Percentiles rank a stretch among this genome's conserved stretches.
phyloP scores from a whole-genome alignment of 2,113 vertebrate species.

The Larimichthys crocea region DNA sequence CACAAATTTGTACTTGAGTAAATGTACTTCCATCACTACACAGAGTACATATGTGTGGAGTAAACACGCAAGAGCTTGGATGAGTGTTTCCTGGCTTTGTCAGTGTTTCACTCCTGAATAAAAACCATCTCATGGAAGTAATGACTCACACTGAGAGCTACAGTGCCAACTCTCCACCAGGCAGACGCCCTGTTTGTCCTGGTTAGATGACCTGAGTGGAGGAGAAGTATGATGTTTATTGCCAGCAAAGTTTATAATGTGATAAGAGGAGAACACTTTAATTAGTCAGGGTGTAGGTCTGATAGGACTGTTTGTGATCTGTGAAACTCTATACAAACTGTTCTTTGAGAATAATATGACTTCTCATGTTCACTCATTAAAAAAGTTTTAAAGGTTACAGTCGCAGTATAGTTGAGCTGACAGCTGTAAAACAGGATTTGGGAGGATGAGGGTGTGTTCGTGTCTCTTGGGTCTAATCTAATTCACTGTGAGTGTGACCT shows the following conservation, averaged over 20 bases:
- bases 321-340: neutral
- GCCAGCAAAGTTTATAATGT: neutral
- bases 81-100: constrained; percentile 39
- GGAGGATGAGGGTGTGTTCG: constrained; percentile 38
- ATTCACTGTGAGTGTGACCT: constrained; percentile 23
- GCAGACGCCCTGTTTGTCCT: neutral
- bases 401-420: neutral
- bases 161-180: neutral
- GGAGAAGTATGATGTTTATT: neutral
- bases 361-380: no score
- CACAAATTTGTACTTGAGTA: neutral
- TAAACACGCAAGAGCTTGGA: neutral
- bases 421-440: neutral
- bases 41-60: neutral
- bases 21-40: neutral
- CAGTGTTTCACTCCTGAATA: neutral
- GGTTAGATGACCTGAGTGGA: neutral
- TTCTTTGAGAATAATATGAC: neutral
- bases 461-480: constrained; percentile 35
- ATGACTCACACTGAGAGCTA: constrained; percentile 12
- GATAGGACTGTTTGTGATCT: no score
- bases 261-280: neutral
- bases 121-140: constrained; percentile 3
- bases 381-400: neutral
- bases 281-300: neutral